Base-by-base conservation (phyloP, 2,113 vertebrate species). In the Fulica atra region DNA sequence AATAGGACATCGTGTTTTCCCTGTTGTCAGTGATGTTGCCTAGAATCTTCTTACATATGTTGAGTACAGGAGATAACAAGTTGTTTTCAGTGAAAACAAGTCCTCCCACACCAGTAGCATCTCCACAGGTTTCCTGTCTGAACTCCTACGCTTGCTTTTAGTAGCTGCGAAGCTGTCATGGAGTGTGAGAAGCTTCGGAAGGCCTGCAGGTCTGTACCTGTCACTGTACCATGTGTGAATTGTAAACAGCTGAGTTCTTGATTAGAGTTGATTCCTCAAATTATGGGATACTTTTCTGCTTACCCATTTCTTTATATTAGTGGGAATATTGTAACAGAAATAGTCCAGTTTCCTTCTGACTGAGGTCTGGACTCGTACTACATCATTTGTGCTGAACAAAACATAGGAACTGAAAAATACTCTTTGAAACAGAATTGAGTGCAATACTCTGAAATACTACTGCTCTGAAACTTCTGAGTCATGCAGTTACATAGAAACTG, bases 31-130 rank as follows among this genome's bases (percentile, higher is more conserved):
- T 96, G 96, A 97, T 96, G 92, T 98, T 98, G 97, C 97, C 98
- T 98, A 97, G 97, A 98, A 98, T 98, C 97, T 98, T 98, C 98
- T 98, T 98, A 97, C 97, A 97, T 95, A 92, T 85, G 95, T 95
- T 97, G 91, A 97, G 97, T 98, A 98, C 98, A 98, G 98, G 97
- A 98, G 98, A 98, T 98, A 98, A 97, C 96, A 97, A 98, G 97
- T 98, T 98, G 98, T 98, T 98, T 98, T 98, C 98, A 98, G 97
- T 98, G 98, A 98, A 98, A 98, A 98, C 98, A 98, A 97, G 95
- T 97, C 96, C 97, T 98, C 98, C 97, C 94, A 81, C 98, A 96
- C 96, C 95, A 97, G 89, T 96, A 96, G 98, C 96, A 97, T 95
- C 96, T 98, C 96, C 97, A 92, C 97, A 97, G 97, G 97, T 97